phyloP scores from a whole-genome alignment of 2,113 vertebrate genomes.

The Siphamia tubifer region DNA sequence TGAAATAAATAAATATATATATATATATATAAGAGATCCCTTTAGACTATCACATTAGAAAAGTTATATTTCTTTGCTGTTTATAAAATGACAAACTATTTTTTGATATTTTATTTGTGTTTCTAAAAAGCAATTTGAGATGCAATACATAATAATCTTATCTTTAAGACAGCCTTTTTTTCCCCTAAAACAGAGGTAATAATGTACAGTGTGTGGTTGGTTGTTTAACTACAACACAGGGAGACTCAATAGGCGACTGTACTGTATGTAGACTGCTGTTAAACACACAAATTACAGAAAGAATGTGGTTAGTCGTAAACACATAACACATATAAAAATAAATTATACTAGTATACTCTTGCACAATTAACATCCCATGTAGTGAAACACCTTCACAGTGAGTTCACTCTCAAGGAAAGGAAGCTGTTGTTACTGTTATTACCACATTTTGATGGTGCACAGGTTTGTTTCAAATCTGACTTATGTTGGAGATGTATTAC shows the following conservation, averaged over 20 bases:
- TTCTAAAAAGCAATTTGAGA: conserved; percentile 75
- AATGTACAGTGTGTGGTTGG: conserved; percentile 45
- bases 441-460: conserved; percentile 61
- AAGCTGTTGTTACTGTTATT: conserved; percentile 53
- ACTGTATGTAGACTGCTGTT: conserved; percentile 64
- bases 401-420: conserved; percentile 36
- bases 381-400: conserved; percentile 46
- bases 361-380: conserved; percentile 58
- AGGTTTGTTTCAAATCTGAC: conserved; percentile 47
- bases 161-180: conserved; percentile 58
- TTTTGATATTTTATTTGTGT: conserved; percentile 31
- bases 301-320: conserved; percentile 57
- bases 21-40: conserved; percentile 69
- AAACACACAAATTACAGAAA: conserved; percentile 28
- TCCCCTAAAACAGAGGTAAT: conserved; percentile 55
- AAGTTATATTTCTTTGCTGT: conserved; percentile 47
- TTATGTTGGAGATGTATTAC: conserved; percentile 36
- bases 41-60: conserved; percentile 66
- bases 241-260: conserved; percentile 54
- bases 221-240: conserved; percentile 26
- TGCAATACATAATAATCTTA: conserved; percentile 78
- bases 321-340: conserved; percentile 35
- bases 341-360: conserved; percentile 51
- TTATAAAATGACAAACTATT: conserved; percentile 50
- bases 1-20: no score